A percentile compares a stretch with the other conserved stretches of the same genome.
phyloP scores from a whole-genome alignment of 2,888 invertebrate genomes.

The Laspeyria flexula region DNA sequence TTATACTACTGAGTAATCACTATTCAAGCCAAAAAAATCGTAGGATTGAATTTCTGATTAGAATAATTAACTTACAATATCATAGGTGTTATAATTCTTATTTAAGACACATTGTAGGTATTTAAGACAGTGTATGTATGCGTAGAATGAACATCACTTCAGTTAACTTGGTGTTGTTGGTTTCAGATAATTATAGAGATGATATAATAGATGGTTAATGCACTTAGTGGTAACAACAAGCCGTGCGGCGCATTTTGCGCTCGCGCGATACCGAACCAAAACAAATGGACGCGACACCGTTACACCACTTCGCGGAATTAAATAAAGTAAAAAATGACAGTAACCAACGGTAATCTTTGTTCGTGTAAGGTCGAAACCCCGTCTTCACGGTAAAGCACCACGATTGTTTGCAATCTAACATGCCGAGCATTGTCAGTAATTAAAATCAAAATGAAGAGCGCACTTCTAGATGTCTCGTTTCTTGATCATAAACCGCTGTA shows the following conservation, averaged over 20 bases:
- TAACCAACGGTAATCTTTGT: slow-evolving; percentile 80
- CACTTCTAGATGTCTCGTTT: slow-evolving; percentile 28
- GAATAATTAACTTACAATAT: too few relatives aligned
- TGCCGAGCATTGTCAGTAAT: slow-evolving; percentile 59
- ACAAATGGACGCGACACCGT: slow-evolving; percentile 82
- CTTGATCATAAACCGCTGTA: slow-evolving; percentile 30
- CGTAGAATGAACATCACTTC: neutral
- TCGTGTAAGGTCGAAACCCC: slow-evolving; percentile 69
- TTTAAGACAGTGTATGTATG: neutral
- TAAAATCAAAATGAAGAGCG: slow-evolving; percentile 59
- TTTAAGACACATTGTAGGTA: too few relatives aligned
- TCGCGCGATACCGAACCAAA: slow-evolving; percentile 69
- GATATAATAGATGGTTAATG: slow-evolving; percentile 50
- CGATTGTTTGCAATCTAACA: slow-evolving; percentile 49
- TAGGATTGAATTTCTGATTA: too few relatives aligned
- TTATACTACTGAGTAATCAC: slow-evolving; percentile 6
- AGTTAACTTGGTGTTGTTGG: neutral
- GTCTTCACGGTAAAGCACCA: slow-evolving; percentile 62
- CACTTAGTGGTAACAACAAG: slow-evolving; percentile 40
- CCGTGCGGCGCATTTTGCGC: slow-evolving; percentile 30
- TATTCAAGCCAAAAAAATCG: too few relatives aligned
- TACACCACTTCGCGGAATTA: slow-evolving; percentile 81
- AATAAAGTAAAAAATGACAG: slow-evolving; percentile 74
- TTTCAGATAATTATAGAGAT: slow-evolving; percentile 33
- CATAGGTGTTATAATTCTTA: too few relatives aligned